Conservation (phyloP, 2,113 vertebrate species). For the Ptyas mucosa region DNA sequence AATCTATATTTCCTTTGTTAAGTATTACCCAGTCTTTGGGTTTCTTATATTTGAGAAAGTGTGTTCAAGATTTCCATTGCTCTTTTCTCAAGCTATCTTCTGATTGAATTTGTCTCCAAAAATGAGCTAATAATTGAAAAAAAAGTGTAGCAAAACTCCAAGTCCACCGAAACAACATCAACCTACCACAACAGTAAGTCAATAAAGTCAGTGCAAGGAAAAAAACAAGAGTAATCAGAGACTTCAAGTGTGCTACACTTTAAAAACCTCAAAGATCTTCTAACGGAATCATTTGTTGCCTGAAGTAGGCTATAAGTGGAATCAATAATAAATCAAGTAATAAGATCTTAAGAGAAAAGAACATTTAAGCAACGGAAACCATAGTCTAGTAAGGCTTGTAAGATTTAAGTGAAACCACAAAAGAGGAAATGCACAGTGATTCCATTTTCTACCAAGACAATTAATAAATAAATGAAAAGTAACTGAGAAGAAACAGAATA, state of each 20-base stretch:
- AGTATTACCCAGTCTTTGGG: not conserved
- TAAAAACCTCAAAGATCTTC: constrained; percentile 25
- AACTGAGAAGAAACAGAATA: constrained; percentile 20
- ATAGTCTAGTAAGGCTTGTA: constrained; percentile 26
- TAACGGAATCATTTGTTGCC: not conserved
- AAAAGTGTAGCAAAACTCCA: not conserved
- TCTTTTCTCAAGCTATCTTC: not conserved
- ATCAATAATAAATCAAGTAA: constrained; percentile 31
- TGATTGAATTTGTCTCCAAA: not conserved
- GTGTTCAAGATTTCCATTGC: not conserved
- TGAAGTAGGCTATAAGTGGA: constrained; percentile 19
- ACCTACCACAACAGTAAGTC: not conserved
- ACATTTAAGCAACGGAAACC: constrained; percentile 12
- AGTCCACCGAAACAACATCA: not conserved
- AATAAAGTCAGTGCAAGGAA: constrained; percentile 11
- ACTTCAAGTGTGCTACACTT: constrained; percentile 23
- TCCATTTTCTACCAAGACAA: constrained; percentile 29
- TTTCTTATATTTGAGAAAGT: not conserved
- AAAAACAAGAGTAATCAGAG: constrained; percentile 13
- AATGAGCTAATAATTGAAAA: not conserved
- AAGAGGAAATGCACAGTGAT: not conserved
- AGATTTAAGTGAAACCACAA: constrained; percentile 14
- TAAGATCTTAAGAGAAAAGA: not conserved
- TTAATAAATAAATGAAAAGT: constrained; percentile 30
- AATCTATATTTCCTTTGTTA: not conserved